phyloP scores from a whole-genome alignment of 2,888 invertebrate species.

The Calameuta filiformis region DNA sequence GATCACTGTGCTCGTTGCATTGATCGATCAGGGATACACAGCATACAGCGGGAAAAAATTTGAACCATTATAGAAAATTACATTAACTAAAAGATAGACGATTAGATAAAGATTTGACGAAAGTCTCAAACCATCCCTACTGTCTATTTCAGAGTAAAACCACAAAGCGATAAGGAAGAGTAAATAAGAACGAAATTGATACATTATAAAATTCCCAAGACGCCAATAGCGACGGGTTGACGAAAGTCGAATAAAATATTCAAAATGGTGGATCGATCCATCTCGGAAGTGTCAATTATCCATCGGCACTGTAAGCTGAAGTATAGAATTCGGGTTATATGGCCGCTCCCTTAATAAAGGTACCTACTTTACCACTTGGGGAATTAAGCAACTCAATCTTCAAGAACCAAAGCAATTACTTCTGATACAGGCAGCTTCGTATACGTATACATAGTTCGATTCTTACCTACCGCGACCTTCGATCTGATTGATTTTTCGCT shows the following conservation, averaged over 20 bases:
- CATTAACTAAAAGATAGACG: background rate
- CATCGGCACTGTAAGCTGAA: background rate
- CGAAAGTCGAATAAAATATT: background rate
- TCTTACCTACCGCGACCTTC: background rate
- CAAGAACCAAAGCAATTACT: background rate
- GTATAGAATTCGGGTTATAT: background rate
- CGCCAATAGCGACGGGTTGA: background rate
- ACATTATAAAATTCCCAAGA: background rate
- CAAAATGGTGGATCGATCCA: background rate
- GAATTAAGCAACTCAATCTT: background rate
- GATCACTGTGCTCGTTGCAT: background rate
- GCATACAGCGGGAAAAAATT: background rate
- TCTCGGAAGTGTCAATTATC: background rate
- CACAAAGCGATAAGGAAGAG: background rate
- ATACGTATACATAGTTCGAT: background rate
- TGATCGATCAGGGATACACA: background rate
- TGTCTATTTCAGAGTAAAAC: background rate
- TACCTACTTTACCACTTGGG: background rate
- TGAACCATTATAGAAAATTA: background rate
- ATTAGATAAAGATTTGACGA: background rate
- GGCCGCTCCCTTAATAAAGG: background rate
- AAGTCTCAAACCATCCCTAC: background rate
- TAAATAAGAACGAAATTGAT: background rate
- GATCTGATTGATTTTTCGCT: background rate
- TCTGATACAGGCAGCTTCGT: background rate